Conservation (phyloP, 2,113 vertebrate genomes). For the Hiodon tergisus region DNA sequence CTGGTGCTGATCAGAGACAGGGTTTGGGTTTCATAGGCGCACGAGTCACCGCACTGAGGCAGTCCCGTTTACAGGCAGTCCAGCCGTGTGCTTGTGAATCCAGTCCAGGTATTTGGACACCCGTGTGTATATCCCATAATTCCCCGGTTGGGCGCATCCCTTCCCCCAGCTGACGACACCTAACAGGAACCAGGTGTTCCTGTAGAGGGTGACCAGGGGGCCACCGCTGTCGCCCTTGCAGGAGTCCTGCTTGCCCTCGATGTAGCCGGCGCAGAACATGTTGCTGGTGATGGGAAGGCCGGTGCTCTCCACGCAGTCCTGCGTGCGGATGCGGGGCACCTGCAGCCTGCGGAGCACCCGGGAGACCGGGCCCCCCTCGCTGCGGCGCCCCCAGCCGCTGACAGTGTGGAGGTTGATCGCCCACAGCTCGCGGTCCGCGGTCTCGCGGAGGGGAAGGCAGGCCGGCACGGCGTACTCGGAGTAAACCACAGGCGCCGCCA, state of each 20-base stretch:
- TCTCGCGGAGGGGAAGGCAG: slow-evolving; percentile 71
- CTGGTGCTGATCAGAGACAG: too few relatives aligned
- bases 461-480: slow-evolving; percentile 65
- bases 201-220: slow-evolving; percentile 77
- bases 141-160: slow-evolving; percentile 77
- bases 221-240: slow-evolving; percentile 93
- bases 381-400: slow-evolving; percentile 82
- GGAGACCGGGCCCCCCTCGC: slow-evolving; percentile 69
- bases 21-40: too few relatives aligned
- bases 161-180: slow-evolving; percentile 92
- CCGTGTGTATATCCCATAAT: slow-evolving; percentile 85
- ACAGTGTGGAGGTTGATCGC: slow-evolving; percentile 67
- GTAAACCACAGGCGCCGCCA: slow-evolving; percentile 57
- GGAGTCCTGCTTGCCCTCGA: slow-evolving; percentile 71
- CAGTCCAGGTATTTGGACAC: slow-evolving; percentile 78
- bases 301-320: slow-evolving; percentile 66
- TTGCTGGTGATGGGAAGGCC: slow-evolving; percentile 69
- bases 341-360: slow-evolving; percentile 62
- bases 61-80: not conserved
- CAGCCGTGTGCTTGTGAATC: slow-evolving; percentile 59
- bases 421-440: slow-evolving; percentile 66
- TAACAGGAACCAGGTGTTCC: slow-evolving; percentile 76
- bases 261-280: slow-evolving; percentile 95
- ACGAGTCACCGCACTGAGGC: too few relatives aligned
- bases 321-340: slow-evolving; percentile 74